phyloP scores from a whole-genome alignment of 2,113 vertebrate genomes.

The Atrichornis clamosus region DNA sequence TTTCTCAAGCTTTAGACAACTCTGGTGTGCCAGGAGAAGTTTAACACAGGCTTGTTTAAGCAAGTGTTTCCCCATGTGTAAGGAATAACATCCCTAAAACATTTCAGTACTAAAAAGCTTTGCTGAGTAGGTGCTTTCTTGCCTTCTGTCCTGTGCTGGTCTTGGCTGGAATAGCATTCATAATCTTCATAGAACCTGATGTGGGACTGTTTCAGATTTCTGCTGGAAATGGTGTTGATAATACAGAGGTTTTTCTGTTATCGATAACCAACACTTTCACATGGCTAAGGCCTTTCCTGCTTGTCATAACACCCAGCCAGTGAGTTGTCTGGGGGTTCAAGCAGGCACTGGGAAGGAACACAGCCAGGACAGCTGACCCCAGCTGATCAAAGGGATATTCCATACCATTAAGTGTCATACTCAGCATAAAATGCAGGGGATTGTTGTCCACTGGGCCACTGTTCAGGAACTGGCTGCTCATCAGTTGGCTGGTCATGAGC shows the following conservation, averaged over 20 bases:
- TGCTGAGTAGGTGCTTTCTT: background rate
- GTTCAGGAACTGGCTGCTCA: background rate
- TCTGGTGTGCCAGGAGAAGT: background rate
- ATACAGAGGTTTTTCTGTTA: background rate
- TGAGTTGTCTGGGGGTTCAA: background rate
- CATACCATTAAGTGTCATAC: background rate
- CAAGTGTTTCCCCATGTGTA: background rate
- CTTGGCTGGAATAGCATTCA: background rate
- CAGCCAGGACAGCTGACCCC: background rate
- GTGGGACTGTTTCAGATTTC: background rate
- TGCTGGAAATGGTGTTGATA: background rate
- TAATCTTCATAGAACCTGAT: background rate
- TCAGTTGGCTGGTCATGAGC: background rate
- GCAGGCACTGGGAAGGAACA: background rate
- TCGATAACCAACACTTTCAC: background rate
- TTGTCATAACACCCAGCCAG: fast-evolving
- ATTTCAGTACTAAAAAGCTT: background rate
- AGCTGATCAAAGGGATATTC: background rate
- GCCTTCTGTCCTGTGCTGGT: background rate
- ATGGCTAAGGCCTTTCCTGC: background rate
- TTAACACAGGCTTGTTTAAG: background rate
- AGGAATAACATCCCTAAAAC: background rate
- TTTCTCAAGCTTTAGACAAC: background rate
- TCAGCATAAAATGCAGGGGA: background rate
- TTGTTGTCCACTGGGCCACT: background rate